Conservation (phyloP, 2,888 invertebrate species). For the Temnothorax rugatulus region DNA sequence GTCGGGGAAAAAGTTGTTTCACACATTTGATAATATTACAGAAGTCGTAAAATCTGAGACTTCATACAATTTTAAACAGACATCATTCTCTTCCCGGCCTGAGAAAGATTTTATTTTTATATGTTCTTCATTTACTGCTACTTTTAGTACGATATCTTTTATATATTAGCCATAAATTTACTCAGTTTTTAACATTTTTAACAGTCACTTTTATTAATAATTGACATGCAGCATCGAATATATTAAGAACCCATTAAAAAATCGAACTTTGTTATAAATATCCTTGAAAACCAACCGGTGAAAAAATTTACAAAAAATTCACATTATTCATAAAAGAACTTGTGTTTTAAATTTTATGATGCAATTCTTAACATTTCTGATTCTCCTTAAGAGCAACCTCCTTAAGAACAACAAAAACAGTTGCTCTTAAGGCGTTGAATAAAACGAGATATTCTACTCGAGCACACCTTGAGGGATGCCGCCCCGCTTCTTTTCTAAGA, state of each 20-base stretch:
- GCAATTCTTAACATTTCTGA: not conserved
- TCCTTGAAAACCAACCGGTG: not conserved
- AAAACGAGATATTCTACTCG: not conserved
- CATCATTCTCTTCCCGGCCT: not conserved
- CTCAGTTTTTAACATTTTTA: not conserved
- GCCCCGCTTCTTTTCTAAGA: slow-evolving; percentile 3
- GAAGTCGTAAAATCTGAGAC: not conserved
- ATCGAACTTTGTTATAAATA: not conserved
- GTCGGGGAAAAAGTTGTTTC: not conserved
- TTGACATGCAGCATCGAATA: not conserved
- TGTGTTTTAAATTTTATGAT: not conserved
- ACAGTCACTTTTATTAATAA: not conserved
- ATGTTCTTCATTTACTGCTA: not conserved
- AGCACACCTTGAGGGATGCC: not conserved
- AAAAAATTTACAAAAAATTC: not conserved
- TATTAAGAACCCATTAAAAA: not conserved
- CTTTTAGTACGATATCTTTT: not conserved
- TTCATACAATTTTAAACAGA: not conserved
- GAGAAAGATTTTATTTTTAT: not conserved
- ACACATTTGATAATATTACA: no score
- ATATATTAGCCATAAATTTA: not conserved
- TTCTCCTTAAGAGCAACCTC: not conserved
- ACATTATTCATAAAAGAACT: not conserved
- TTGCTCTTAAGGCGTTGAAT: no score
- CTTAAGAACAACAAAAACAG: not conserved